Base-by-base conservation (phyloP, 2,888 invertebrate genomes). In the Chalcosyrphus nemorum region DNA sequence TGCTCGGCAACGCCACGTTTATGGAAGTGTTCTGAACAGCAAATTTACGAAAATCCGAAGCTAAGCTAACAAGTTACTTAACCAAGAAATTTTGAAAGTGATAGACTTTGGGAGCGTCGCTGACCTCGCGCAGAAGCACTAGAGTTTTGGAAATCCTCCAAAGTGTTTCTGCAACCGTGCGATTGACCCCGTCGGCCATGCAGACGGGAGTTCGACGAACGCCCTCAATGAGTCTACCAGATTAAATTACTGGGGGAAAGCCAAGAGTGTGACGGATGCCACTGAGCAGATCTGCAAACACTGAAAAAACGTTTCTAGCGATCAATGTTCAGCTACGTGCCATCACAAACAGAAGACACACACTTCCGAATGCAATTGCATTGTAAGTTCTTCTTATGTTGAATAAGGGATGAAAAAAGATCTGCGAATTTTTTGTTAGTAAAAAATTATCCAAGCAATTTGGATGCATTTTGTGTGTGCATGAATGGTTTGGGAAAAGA, bases 11-110 rank as follows among this genome's bases (percentile, higher is more conserved):
- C 93, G 93, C 94, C 94, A 92, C 92, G 87, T 88, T 88, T 88
- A 93, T 94, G 93, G 94, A 94, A 94, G 94, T 94, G 94, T 94
- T 93, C 93, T 92, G 92, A 93, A 92, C 92, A 92, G 90, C 90
- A 91, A 92, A 90, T 92, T 90, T 91, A 91, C 89, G 92, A 92
- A 93, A 93, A 93, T 94, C 93, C 93, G 94, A 93, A 94, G 94
- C 94, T 94, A 94, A 92, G 92, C 93, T 94, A 93, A 13, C 93
- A 93, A 90, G 89, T 91, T 91, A 91, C 91, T 91, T 91, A 91
- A 91, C 91, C 90, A 91, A 91, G 89, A 91, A 91, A 91, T 91
- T 91, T 91, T 91, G 91, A 91, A 91, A 90, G 76, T 89, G 93
- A 93, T 92, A 92, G 93, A 93, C 89, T 89, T 89, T 91, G 90